A percentile compares a stretch with the other conserved stretches of the same genome.
Evolutionary conservation across 2,113 vertebrate species (phyloP).

Genomic region (Phoxinus phoxinus): DNA sequence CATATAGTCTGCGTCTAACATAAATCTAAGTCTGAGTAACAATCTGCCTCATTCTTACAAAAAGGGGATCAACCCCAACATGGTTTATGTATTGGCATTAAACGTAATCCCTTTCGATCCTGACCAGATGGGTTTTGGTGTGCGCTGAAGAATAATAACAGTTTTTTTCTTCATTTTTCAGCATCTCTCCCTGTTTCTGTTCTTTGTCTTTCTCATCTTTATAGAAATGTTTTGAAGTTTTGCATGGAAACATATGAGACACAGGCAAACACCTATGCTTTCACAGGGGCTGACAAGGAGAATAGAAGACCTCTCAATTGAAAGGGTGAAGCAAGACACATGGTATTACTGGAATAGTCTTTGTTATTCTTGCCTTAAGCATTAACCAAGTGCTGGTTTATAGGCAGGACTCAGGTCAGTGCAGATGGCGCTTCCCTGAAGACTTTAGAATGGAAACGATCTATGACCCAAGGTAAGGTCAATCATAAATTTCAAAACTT

Average conservation of each 20-base stretch:
- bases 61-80: constrained; percentile 45
- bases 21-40: constrained; percentile 45
- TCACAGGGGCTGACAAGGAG: constrained; percentile 53
- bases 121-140: constrained; percentile 54
- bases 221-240: constrained; percentile 46
- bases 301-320: constrained; percentile 9
- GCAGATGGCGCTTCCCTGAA: constrained; percentile 30
- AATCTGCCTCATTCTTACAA: constrained; percentile 52
- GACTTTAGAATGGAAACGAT: not conserved
- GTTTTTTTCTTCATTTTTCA: constrained; percentile 50
- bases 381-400: constrained; percentile 46
- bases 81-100: constrained; percentile 60
- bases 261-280: constrained; percentile 53
- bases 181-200: constrained; percentile 27
- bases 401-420: constrained; percentile 35
- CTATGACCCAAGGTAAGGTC: not conserved
- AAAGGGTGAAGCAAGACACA: constrained; percentile 50
- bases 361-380: constrained; percentile 53
- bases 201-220: constrained; percentile 29
- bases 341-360: constrained; percentile 39
- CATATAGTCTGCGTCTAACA: constrained; percentile 18
- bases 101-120: constrained; percentile 56
- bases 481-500: not conserved
- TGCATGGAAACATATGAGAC: constrained; percentile 53
- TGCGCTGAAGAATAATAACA: constrained; percentile 45